Evolutionary conservation across 2,797 vertebrate genomes (phyloP).

Genomic region (Orientallactaga sibirica): DNA sequence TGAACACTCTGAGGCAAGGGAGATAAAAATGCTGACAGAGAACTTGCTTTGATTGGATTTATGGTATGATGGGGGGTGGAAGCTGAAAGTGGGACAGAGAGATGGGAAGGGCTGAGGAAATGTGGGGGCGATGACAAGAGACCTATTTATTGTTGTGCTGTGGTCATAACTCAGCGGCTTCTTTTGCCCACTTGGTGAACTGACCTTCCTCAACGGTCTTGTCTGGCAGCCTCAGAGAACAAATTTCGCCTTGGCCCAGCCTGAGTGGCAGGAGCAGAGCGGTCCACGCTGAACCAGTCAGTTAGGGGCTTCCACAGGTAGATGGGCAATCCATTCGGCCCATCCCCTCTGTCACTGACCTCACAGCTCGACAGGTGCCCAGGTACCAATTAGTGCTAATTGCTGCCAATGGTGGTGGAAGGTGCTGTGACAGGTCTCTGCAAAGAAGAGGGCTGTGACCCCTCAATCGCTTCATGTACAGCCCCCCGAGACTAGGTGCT

Average conservation of each 20-base stretch:
- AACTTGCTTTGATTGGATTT: conserved; percentile 53
- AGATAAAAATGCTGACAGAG: conserved; percentile 17
- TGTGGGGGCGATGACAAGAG: not conserved
- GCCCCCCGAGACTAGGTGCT: conserved; percentile 50
- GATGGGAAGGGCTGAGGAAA: not conserved
- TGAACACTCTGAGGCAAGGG: not conserved
- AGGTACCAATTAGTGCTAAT: conserved; percentile 76
- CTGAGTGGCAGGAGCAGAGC: not conserved
- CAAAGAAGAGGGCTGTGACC: conserved; percentile 62
- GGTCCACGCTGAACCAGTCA: not conserved
- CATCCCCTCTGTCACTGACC: conserved; percentile 64
- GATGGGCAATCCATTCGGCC: conserved; percentile 32
- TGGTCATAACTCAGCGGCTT: conserved; percentile 32
- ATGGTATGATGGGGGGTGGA: conserved; percentile 46
- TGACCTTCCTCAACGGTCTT: conserved; percentile 15
- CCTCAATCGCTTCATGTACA: conserved; percentile 62
- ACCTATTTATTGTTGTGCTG: not conserved
- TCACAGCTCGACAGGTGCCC: not conserved
- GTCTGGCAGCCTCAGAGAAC: conserved; percentile 45
- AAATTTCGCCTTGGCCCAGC: not conserved
- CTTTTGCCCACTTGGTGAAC: not conserved
- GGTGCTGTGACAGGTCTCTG: conserved; percentile 49
- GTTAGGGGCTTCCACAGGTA: conserved; percentile 52
- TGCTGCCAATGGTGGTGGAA: conserved; percentile 56
- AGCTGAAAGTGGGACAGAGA: not conserved